These are phyloP conservation scores for Pogonognathellus flavescens DNA, from an alignment of 1,140 invertebrate species.

Conservation along the genomic window DNA sequence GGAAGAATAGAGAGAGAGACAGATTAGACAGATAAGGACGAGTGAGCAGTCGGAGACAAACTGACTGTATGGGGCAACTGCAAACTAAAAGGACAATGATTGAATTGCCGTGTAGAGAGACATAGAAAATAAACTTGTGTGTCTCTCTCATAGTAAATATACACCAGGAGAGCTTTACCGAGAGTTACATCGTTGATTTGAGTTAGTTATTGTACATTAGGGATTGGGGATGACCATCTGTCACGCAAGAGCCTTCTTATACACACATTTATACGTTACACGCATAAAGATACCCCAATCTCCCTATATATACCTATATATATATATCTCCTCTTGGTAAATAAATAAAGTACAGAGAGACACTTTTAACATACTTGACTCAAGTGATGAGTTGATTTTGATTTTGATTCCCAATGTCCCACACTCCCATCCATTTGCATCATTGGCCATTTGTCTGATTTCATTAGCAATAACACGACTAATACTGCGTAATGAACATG, in stretches of 20 bases:
- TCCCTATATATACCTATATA: background rate
- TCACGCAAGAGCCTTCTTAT: conserved; percentile 1
- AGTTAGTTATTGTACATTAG: conserved; percentile 33
- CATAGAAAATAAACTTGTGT: background rate
- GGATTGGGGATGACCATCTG: conserved; percentile 47
- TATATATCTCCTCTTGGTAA: background rate
- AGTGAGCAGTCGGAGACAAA: too few species aligned
- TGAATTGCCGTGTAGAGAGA: background rate
- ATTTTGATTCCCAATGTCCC: conserved; percentile 35
- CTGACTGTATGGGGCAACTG: too few species aligned
- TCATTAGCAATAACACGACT: background rate
- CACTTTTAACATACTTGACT: conserved; percentile 19
- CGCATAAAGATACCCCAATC: too few species aligned
- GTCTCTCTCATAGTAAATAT: background rate
- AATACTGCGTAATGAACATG: too few species aligned
- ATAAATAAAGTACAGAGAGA: background rate
- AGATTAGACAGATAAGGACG: too few species aligned
- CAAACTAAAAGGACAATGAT: conserved; percentile 13
- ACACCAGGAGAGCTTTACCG: background rate
- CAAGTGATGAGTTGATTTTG: conserved; percentile 48
- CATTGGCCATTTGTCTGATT: conserved; percentile 42
- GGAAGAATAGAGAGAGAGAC: too few species aligned
- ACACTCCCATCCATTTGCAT: conserved; percentile 35
- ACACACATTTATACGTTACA: background rate
- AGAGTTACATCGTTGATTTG: conserved; percentile 3